Base-by-base conservation (phyloP, 1,140 invertebrate species). In the Drosophila watanabei region DNA sequence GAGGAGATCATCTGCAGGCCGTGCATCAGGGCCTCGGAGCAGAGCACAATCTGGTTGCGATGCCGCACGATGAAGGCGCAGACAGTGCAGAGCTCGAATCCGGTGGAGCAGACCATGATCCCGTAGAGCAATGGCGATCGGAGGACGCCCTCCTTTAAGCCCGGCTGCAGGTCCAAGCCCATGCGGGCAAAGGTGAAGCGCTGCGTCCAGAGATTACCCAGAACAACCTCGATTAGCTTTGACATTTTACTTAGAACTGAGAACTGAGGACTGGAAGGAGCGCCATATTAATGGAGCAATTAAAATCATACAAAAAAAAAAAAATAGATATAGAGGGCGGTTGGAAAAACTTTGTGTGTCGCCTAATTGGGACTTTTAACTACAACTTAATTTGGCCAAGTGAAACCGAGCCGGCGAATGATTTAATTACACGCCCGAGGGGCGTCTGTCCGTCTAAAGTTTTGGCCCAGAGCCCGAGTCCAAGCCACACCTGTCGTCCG, bases 11-110 rank as follows among this genome's bases (percentile, higher is more conserved):
- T 84, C 45, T 84, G 81, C 3, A 84, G 10, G 48, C 81, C 81
- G 18, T 84, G 81, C 81, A 84, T 84, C 46, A 84, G 46, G 4
- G 82, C 82, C 63, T 85, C 82, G 14, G 82, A 84, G 39, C 72
- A 85, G 35, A 84, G 62, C 16, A 84, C 82, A 10, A 84, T 81
- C 30, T 84, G 72, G 37, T 57, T 71, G 18, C 66, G 72, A 37
- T 84, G 52, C 10, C 57, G 32, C 10, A 66, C 71, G 9, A 84
- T 84, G 9, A 85, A 84, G 14, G 77, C 81, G 56, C 81, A 85
- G 7, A 85, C 81, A n/a, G 81, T 80, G 61, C 81, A 84, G 16
- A 84, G 62, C 45, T 84, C 81, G 7, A 84, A 84, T 30, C 71
- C 54, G 41, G 82, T 84, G 54, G 77, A 59, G 18, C 84, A 41